phyloP scores from a whole-genome alignment of 2,888 invertebrate genomes.

The Fragum sueziense region DNA sequence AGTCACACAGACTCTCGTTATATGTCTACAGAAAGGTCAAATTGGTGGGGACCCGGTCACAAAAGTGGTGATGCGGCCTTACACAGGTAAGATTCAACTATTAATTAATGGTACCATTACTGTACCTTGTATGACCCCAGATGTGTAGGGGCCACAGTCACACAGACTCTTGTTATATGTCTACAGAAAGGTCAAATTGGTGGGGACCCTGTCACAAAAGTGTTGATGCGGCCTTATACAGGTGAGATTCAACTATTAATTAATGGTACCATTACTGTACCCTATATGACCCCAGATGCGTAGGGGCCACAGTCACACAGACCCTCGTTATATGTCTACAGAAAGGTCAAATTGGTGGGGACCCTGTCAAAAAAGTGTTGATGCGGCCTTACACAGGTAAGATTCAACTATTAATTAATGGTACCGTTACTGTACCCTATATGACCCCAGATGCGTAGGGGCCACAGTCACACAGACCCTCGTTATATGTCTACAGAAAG shows the following conservation, averaged over 20 bases:
- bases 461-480: slow-evolving; percentile 86
- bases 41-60: no score
- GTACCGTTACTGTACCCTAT: slow-evolving; percentile 77
- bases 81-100: no score
- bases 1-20: no score
- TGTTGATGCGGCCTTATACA: slow-evolving; percentile 89
- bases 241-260: no score
- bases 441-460: slow-evolving; percentile 83
- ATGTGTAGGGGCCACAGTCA: slow-evolving; percentile 84
- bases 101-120: slow-evolving; percentile 79
- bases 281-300: slow-evolving; percentile 82
- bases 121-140: slow-evolving; percentile 78
- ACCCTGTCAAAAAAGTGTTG: slow-evolving; percentile 88
- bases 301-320: slow-evolving; percentile 85
- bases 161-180: slow-evolving; percentile 86
- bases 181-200: slow-evolving; percentile 87
- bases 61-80: no score
- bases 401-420: no score
- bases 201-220: slow-evolving; percentile 87
- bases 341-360: slow-evolving; percentile 86
- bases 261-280: slow-evolving; percentile 79
- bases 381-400: slow-evolving; percentile 87
- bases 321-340: slow-evolving; percentile 87
- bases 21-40: no score
- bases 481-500: slow-evolving; percentile 87